Percentiles rank a stretch among this genome's conserved stretches.
phyloP scores from a whole-genome alignment of 2,888 invertebrate genomes.

The Rhodophaea formosa region DNA sequence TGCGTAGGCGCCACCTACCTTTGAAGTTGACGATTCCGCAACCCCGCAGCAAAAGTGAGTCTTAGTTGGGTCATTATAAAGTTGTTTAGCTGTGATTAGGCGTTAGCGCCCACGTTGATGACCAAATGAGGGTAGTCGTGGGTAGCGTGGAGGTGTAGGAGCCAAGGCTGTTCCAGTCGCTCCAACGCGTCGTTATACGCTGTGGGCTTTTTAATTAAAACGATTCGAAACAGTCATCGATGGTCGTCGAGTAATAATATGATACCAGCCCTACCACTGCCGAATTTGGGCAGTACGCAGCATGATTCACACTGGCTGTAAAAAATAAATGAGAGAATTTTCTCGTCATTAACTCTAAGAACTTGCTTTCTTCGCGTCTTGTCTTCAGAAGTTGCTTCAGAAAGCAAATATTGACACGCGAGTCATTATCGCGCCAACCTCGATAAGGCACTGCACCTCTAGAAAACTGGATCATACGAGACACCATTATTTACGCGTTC shows the following conservation, averaged over 20 bases:
- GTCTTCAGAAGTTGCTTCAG: constrained; percentile 48
- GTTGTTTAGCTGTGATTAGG: constrained; percentile 73
- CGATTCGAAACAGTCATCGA: constrained; percentile 58
- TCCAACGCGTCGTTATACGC: constrained; percentile 62
- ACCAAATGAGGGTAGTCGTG: constrained; percentile 80
- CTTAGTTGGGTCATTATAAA: constrained; percentile 71
- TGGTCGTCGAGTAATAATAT: constrained; percentile 27
- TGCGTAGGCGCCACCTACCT: constrained; percentile 65
- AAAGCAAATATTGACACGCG: constrained; percentile 68
- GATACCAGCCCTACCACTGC: constrained; percentile 18
- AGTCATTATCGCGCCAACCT: constrained; percentile 68
- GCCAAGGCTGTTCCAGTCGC: constrained; percentile 76
- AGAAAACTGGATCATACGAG: constrained; percentile 74
- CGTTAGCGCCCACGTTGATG: constrained; percentile 69
- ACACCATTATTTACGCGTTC: constrained; percentile 67
- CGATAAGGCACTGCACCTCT: constrained; percentile 67
- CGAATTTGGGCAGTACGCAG: constrained; percentile 20
- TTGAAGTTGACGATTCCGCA: constrained; percentile 61
- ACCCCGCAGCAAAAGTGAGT: constrained; percentile 66
- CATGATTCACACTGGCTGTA: constrained; percentile 21
- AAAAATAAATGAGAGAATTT: background rate
- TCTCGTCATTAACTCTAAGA: constrained; percentile 17
- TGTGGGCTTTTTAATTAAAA: constrained; percentile 75
- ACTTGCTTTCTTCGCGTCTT: constrained; percentile 36
- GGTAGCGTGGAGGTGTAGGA: constrained; percentile 76